phyloP scores from a whole-genome alignment of 1,140 invertebrate genomes.

The Drosophila parabipectinata region DNA sequence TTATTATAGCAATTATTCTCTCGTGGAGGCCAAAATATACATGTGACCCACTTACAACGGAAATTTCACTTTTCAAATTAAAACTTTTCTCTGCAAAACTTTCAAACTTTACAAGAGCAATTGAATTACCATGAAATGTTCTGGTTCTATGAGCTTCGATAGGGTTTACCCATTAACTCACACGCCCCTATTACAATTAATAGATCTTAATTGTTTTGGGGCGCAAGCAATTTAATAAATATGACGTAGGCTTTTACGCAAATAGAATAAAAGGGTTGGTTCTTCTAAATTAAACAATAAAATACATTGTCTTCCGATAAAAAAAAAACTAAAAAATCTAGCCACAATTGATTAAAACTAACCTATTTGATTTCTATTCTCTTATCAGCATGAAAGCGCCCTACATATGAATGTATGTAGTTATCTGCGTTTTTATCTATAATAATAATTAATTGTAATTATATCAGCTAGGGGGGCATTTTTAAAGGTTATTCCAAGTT shows the following conservation, averaged over 20 bases:
- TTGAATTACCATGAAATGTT: conserved; percentile 10
- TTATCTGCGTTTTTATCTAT: conserved; percentile 15
- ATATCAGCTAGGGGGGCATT: background rate
- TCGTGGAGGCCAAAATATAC: background rate
- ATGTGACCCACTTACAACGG: conserved; percentile 34
- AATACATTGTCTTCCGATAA: background rate
- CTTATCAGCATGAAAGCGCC: background rate
- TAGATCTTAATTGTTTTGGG: conserved; percentile 22
- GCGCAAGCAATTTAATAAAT: conserved; percentile 18
- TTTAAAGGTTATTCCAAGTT: conserved; percentile 2
- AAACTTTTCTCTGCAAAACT: conserved; percentile 23
- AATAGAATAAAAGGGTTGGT: background rate
- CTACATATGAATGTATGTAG: background rate
- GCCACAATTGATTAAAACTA: background rate
- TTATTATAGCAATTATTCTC: background rate
- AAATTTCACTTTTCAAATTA: conserved; percentile 46
- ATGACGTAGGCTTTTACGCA: conserved; percentile 16
- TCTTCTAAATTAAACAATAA: background rate
- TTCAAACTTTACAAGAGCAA: conserved; percentile 12
- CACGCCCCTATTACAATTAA: conserved; percentile 17
- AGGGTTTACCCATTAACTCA: background rate
- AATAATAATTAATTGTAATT: conserved; percentile 9
- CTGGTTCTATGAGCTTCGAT: conserved; percentile 6
- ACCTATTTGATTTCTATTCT: background rate
- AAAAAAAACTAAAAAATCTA: too few relatives aligned